phyloP scores from a whole-genome alignment of 2,113 vertebrate species.

The Cariama cristata region DNA sequence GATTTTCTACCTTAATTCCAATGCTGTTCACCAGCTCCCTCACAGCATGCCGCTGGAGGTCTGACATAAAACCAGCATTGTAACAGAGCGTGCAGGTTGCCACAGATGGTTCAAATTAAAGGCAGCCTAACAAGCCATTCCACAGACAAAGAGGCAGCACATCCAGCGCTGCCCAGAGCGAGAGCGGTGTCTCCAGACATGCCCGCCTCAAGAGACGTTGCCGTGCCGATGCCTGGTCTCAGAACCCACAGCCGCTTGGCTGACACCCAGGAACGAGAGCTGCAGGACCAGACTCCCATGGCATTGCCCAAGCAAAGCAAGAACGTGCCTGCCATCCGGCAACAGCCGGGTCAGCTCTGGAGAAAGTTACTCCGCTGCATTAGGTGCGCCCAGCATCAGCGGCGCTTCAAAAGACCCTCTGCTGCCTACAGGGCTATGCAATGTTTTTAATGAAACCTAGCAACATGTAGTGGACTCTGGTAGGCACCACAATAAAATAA shows the following conservation, averaged over 20 bases:
- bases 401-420: neutral
- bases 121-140: neutral
- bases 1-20: neutral
- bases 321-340: neutral
- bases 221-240: neutral
- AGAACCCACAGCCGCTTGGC: neutral
- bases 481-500: neutral
- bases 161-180: neutral
- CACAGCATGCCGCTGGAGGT: neutral
- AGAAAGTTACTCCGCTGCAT: neutral
- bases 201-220: neutral
- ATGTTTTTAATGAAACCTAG: neutral
- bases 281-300: neutral
- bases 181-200: neutral
- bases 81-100: neutral
- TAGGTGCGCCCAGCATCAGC: neutral
- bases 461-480: accelerated
- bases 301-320: neutral
- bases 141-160: conserved; percentile 4
- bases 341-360: neutral
- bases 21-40: neutral
- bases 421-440: neutral
- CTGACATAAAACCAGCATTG: neutral
- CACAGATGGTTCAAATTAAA: conserved; percentile 56
- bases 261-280: neutral